These are phyloP conservation scores for Tragelaphus scriptus DNA, from an alignment of 2,113 vertebrate species.

Conservation along the genomic window DNA sequence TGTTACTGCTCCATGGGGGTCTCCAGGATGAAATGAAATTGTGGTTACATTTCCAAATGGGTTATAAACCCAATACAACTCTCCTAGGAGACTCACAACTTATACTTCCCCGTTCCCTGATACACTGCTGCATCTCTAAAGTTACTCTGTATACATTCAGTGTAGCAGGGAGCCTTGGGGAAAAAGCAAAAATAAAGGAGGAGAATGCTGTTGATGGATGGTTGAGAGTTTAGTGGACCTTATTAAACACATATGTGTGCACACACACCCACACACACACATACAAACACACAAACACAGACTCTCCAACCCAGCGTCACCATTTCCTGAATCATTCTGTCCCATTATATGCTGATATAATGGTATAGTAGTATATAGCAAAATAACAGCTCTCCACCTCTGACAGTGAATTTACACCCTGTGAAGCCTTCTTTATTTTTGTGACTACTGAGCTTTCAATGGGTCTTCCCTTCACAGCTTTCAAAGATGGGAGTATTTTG, in stretches of 20 bases:
- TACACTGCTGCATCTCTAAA: slow-evolving; percentile 43
- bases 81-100: slow-evolving; percentile 49
- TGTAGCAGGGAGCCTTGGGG: slow-evolving; percentile 45
- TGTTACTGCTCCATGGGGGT: slow-evolving; percentile 34
- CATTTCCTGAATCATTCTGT: slow-evolving; percentile 11
- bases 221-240: slow-evolving; percentile 28
- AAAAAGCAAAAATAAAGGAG: slow-evolving; percentile 43
- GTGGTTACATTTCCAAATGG: slow-evolving; percentile 51
- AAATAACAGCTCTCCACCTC: slow-evolving; percentile 43
- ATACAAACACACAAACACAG: slow-evolving; percentile 4
- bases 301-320: background rate
- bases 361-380: slow-evolving; percentile 47
- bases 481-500: background rate
- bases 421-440: slow-evolving; percentile 47
- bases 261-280: background rate
- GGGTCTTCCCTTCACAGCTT: background rate
- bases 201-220: background rate
- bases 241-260: background rate
- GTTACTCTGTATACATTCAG: background rate
- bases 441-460: slow-evolving; percentile 28
- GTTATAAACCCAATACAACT: slow-evolving; percentile 50
- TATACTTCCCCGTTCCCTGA: slow-evolving; percentile 44
- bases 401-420: background rate
- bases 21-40: slow-evolving; percentile 58
- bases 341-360: slow-evolving; percentile 41